Evolutionary conservation across 2,113 vertebrate genomes (phyloP).

Genomic region (Gulo gulo): DNA sequence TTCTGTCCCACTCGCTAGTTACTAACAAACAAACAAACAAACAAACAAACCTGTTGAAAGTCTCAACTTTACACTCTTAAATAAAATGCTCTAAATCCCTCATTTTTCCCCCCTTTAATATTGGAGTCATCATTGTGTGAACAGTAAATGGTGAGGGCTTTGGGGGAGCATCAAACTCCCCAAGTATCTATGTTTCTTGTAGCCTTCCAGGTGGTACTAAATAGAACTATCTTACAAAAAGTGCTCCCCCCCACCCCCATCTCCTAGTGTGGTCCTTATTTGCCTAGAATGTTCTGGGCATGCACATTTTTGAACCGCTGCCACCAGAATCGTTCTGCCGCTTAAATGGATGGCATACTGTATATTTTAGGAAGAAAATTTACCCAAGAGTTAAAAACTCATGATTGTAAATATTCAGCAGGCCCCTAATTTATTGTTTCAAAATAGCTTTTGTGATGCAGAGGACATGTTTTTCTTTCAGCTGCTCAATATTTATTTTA

Average conservation of each 20-base stretch:
- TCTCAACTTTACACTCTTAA: not conserved
- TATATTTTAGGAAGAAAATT: constrained; percentile 77
- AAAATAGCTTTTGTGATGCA: constrained; percentile 78
- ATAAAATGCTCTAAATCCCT: not conserved
- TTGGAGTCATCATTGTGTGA: not conserved
- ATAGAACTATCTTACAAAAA: constrained; percentile 15
- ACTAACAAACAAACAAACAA: not conserved
- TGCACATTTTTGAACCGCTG: constrained; percentile 16
- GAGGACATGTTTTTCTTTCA: constrained; percentile 78
- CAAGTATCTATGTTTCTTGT: not conserved
- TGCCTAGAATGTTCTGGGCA: constrained; percentile 25
- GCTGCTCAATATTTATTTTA: constrained; percentile 85
- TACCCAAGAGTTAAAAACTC: constrained; percentile 75
- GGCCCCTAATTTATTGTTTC: constrained; percentile 78
- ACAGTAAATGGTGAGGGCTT: not conserved
- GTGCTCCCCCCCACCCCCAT: no score
- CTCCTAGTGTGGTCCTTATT: not conserved
- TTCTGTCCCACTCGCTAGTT: not conserved
- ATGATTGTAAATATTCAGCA: constrained; percentile 82
- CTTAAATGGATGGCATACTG: constrained; percentile 45
- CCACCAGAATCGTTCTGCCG: constrained; percentile 24
- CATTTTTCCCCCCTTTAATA: not conserved
- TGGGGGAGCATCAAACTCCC: not conserved
- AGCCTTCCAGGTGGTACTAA: not conserved
- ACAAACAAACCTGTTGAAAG: not conserved